Conservation (phyloP, 2,113 vertebrate species). For the Rhipidura dahli region DNA sequence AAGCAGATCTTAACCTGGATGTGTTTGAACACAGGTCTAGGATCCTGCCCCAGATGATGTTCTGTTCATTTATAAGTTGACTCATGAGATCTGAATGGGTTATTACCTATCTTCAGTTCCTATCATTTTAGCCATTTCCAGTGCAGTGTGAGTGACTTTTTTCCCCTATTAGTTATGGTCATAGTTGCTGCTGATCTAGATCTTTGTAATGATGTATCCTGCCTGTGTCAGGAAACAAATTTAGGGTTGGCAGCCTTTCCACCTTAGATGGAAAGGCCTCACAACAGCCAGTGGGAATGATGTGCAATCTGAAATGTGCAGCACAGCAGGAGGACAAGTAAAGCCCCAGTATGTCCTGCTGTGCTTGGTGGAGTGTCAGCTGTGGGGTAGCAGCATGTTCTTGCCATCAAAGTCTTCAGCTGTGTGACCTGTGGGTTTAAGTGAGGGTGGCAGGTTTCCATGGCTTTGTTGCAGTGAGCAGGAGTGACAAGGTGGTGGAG, state of each 20-base stretch:
- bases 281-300: background rate
- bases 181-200: background rate
- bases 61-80: background rate
- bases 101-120: background rate
- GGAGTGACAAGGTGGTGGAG: background rate
- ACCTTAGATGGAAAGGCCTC: background rate
- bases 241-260: fast-evolving
- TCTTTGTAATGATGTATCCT: background rate
- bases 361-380: background rate
- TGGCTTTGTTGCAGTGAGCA: background rate
- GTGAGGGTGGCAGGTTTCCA: background rate
- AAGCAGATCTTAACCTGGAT: background rate
- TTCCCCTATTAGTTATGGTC: background rate
- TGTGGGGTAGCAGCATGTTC: fast-evolving
- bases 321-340: background rate
- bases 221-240: background rate
- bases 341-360: background rate
- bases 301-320: background rate
- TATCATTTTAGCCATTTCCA: background rate
- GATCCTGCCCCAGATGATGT: background rate
- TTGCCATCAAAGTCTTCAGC: background rate
- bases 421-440: background rate
- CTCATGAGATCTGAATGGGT: background rate
- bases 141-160: background rate
- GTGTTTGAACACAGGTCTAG: background rate